Evolutionary conservation across 23 tunicate genomes (phyloP).

Genomic region (Styela clava): DNA sequence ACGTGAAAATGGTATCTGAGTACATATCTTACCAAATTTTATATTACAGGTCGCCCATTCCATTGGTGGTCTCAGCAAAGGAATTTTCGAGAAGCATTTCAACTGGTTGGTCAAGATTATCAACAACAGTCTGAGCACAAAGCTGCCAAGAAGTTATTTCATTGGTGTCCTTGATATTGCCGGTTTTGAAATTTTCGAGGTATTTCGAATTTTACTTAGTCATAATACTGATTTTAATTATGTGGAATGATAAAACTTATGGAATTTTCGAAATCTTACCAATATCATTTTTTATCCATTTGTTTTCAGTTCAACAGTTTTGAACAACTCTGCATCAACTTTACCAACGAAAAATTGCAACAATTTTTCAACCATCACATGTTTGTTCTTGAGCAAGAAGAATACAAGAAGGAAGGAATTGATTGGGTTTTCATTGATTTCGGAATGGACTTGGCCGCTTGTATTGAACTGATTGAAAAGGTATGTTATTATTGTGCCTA

Average conservation of each 20-base stretch:
- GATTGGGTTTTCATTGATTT: slow-evolving; percentile 98
- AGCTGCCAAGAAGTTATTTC: slow-evolving; percentile 93
- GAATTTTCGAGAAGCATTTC: slow-evolving; percentile 74
- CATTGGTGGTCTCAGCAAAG: slow-evolving; percentile 92
- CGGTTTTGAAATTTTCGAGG: slow-evolving; percentile 99
- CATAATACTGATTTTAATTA: not conserved
- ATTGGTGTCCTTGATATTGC: slow-evolving; percentile 99
- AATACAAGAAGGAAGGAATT: slow-evolving; percentile 97
- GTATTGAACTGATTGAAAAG: slow-evolving; percentile 97
- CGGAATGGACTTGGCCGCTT: slow-evolving; percentile 99
- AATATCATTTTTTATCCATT: too few species aligned
- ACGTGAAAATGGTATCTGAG: too few species aligned
- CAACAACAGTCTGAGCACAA: slow-evolving; percentile 88
- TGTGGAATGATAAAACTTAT: not conserved
- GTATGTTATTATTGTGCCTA: slow-evolving; percentile 36
- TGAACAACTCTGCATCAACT: slow-evolving; percentile 99
- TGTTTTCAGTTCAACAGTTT: slow-evolving; percentile 83
- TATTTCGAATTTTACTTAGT: slow-evolving; percentile 19
- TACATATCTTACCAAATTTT: too few species aligned
- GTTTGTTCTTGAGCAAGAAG: slow-evolving; percentile 99
- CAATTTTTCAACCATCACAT: slow-evolving; percentile 99
- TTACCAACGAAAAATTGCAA: slow-evolving; percentile 98
- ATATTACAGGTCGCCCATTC: slow-evolving; percentile 33
- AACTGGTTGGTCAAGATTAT: slow-evolving; percentile 87
- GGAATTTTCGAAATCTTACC: not conserved